Percentiles rank a stretch among this genome's conserved stretches.
Conservation (phyloP, 2,888 invertebrate genomes). For the Lasiommata megera region DNA sequence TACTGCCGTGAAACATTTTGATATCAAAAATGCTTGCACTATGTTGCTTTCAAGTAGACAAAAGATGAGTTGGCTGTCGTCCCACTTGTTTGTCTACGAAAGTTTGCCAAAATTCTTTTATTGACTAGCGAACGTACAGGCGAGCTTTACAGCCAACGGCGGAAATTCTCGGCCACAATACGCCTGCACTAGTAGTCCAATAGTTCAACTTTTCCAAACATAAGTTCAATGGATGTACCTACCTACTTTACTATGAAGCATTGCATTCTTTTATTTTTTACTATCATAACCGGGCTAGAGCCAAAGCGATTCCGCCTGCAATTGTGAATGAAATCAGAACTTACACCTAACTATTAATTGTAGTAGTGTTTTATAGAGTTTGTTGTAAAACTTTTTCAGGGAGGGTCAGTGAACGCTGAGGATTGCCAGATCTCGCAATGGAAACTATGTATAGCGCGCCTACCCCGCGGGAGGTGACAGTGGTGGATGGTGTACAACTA, state of each 20-base stretch:
- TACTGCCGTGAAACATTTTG: constrained; percentile 56
- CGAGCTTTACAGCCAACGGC: constrained; percentile 60
- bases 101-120: constrained; percentile 80
- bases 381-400: constrained; percentile 53
- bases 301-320: neutral
- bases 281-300: neutral
- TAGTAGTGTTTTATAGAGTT: constrained; percentile 31
- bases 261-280: neutral
- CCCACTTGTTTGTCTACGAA: constrained; percentile 78
- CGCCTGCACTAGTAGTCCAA: constrained; percentile 37
- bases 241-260: neutral
- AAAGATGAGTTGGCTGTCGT: constrained; percentile 79
- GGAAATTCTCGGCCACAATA: constrained; percentile 51
- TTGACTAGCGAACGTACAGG: constrained; percentile 69
- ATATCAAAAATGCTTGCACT: constrained; percentile 68
- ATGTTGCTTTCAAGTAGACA: constrained; percentile 74
- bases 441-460: constrained; percentile 76
- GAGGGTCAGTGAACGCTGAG: constrained; percentile 74
- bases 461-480: constrained; percentile 81
- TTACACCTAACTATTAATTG: neutral
- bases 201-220: constrained; percentile 35
- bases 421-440: constrained; percentile 75
- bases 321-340: neutral
- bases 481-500: constrained; percentile 78
- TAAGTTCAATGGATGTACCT: constrained; percentile 14